These are phyloP conservation scores for Telenomus remus DNA, from an alignment of 1,140 invertebrate species.

Conservation along the genomic window DNA sequence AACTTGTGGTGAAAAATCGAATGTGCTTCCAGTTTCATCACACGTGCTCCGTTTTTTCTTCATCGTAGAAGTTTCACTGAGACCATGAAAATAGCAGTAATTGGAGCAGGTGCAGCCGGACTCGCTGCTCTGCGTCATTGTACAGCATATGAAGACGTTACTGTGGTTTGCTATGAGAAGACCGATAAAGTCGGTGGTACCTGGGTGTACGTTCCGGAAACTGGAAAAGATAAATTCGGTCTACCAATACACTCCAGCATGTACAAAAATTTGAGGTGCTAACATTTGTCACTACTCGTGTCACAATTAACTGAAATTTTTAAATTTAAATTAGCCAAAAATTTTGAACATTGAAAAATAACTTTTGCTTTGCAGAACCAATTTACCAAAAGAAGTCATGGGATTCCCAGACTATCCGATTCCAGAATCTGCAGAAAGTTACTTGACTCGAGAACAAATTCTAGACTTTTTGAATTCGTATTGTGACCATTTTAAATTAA, in stretches of 20 bases:
- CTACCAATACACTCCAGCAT: conserved; percentile 91
- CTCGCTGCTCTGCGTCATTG: conserved; percentile 78
- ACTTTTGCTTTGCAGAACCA: conserved; percentile 79
- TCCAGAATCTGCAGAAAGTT: conserved; percentile 81
- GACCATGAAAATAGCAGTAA: conserved; percentile 77
- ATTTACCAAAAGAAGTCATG: conserved; percentile 89
- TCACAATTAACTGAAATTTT: too few relatives aligned
- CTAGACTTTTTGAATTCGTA: conserved; percentile 88
- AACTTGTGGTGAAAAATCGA: too few relatives aligned
- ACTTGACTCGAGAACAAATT: conserved; percentile 87
- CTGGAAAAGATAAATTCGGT: conserved; percentile 83
- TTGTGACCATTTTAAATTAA: conserved; percentile 82
- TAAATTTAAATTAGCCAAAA: background rate
- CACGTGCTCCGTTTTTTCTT: background rate
- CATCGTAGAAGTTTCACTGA: background rate
- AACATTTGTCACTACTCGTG: too few relatives aligned
- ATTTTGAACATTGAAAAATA: conserved; percentile 6
- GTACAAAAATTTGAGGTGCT: conserved; percentile 89
- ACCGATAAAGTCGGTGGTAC: conserved; percentile 87
- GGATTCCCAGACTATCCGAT: conserved; percentile 85
- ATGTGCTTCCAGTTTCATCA: background rate
- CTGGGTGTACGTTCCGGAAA: conserved; percentile 87
- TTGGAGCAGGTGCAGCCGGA: conserved; percentile 82
- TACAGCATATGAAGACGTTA: conserved; percentile 76
- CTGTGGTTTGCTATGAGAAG: conserved; percentile 76